Evolutionary conservation across 2,113 vertebrate genomes (phyloP), one percentile per base, ranked within the genome.

Genomic region (Pungitius pungitius): DNA sequence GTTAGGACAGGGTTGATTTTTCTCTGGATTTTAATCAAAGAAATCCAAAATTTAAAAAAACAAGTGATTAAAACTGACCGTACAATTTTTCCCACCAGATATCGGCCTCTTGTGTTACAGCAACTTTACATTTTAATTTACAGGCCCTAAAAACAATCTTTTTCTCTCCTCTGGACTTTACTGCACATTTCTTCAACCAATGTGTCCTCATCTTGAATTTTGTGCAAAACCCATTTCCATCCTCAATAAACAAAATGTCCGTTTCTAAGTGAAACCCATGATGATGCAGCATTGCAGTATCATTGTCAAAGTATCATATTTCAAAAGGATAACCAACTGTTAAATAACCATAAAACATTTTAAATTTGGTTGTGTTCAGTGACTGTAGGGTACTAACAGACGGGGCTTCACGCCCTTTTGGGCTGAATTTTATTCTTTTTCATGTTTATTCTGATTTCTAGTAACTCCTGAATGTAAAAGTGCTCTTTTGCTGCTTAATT

Each of bases 11-110:
- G 49, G 18, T 35, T 6, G 24, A 75, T 69, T 70, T 24, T 27
- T 54, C 65, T 62, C 47, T 68, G 45, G 11, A 72, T 54, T 45
- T 66, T 45, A 45, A 66, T 51, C 47, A 26, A 39, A 33, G 15
- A 35, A 61, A 24, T 8, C 20, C 1, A 18, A 10, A 13, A 15
- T 37, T 33, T 45, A 69, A 35, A 35, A 13, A 33, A 20, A 40
- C 4, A 27, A 43, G 20, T 17, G 3, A 30, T 30, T 15, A 60
- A 4, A n/a, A 55, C 14, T 1, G 18, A 49, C 20, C 0, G n/a
- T n/a, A n/a, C n/a, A n/a, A 7, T 63, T 42, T 58, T 37, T n/a
- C 0, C 58, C 7, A 40, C 14, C 14, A 39, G 35, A 24, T 6
- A 33, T 59, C 35, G 39, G 20, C 33, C 37, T 59, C 39, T 8